Evolutionary conservation across 1,140 invertebrate species (phyloP).

Genomic region (Oncopodura yosiiana): DNA sequence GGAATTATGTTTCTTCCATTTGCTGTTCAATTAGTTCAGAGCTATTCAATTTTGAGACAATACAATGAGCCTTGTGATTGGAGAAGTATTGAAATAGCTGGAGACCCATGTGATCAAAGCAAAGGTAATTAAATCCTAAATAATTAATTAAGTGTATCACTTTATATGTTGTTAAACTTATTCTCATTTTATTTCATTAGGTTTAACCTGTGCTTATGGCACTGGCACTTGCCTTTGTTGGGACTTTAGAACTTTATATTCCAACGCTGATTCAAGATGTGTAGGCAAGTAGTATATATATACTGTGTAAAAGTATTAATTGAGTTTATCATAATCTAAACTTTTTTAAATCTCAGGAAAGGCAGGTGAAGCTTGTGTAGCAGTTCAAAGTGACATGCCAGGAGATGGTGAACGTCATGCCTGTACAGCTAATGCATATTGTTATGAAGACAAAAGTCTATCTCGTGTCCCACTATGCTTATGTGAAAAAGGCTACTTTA

Average conservation of each 20-base stretch:
- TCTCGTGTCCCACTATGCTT: conserved; percentile 13
- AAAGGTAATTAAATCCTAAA: too few species aligned
- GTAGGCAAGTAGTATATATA: background rate
- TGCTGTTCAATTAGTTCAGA: too few species aligned
- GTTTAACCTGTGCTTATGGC: conserved; percentile 6
- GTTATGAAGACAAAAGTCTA: conserved; percentile 11
- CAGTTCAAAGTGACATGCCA: background rate
- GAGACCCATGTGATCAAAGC: background rate
- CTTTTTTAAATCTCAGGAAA: conserved; percentile 9
- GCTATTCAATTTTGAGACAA: too few species aligned
- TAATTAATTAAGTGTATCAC: too few species aligned
- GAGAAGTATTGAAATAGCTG: background rate
- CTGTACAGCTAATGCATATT: conserved; percentile 20
- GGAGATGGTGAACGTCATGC: conserved; percentile 1
- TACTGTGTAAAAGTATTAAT: background rate
- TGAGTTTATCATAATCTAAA: background rate
- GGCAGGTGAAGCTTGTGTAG: conserved; percentile 8
- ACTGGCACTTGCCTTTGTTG: conserved; percentile 5
- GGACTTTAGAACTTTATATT: conserved; percentile 12
- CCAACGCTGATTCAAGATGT: background rate
- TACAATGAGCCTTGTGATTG: conserved; percentile 15
- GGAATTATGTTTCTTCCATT: too few species aligned
- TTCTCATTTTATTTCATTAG: too few species aligned
- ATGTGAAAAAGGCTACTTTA: conserved; percentile 17
- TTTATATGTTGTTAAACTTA: too few species aligned